A percentile compares a stretch with the other conserved stretches of the same genome.
These are phyloP conservation scores for Percina caprodes DNA, from an alignment of 2,113 vertebrate species.

Conservation along the genomic window DNA sequence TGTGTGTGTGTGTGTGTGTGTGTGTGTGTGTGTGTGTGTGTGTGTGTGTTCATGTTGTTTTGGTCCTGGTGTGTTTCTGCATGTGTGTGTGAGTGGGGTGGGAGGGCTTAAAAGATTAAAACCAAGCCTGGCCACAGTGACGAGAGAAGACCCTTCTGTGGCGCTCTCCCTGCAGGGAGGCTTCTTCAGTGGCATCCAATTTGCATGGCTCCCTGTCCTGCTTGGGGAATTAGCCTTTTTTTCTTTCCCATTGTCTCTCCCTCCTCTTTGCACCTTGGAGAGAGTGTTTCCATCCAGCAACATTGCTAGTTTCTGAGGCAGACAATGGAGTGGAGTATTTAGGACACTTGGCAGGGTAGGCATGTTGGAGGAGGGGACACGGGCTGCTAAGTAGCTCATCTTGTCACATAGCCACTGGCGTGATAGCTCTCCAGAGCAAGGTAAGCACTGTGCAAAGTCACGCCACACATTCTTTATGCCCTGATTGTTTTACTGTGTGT, in stretches of 20 bases:
- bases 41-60: conserved; percentile 38
- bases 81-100: conserved; percentile 2
- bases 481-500: conserved; percentile 31
- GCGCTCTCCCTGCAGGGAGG: conserved; percentile 71
- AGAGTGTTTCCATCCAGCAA: conserved; percentile 58
- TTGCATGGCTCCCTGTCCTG: conserved; percentile 76
- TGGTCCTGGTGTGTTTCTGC: conserved; percentile 19
- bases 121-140: conserved; percentile 49
- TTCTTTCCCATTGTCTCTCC: conserved; percentile 54
- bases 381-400: conserved; percentile 74
- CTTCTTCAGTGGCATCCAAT: conserved; percentile 66
- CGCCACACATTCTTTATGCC: conserved; percentile 7
- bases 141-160: conserved; percentile 59
- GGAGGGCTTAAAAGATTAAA: conserved; percentile 79
- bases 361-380: conserved; percentile 55
- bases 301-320: conserved; percentile 63
- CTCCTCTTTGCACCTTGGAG: conserved; percentile 66
- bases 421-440: conserved; percentile 61
- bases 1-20: conserved; percentile 6
- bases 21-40: conserved; percentile 8
- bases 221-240: conserved; percentile 76
- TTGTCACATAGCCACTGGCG: conserved; percentile 60
- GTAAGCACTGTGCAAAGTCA: conserved; percentile 58
- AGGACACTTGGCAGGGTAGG: conserved; percentile 75
- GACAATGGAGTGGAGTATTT: conserved; percentile 80